Base-by-base conservation (phyloP, 1,140 invertebrate genomes). In the Gryllus bimaculatus region DNA sequence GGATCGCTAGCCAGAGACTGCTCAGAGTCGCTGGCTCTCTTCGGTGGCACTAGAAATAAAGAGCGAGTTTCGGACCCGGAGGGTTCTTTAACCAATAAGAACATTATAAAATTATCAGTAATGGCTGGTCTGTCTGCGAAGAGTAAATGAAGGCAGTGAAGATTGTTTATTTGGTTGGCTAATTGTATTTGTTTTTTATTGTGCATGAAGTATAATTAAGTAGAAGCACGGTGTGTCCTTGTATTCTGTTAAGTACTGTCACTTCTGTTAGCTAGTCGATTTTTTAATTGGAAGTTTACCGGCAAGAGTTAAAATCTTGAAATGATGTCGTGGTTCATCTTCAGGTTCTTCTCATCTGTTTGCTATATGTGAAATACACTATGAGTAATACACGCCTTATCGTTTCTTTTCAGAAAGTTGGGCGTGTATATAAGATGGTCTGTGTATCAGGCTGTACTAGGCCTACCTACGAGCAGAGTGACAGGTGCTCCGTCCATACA, bases 401-500 rank as follows among this genome's bases (percentile, higher is more conserved):
- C n/a, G 47, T 48, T 39, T 47, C n/a, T 13, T 47, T 18, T 49
- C 48, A 77, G 76, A 10, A 77, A 12, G 18, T 77, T 8, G 26
- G 15, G 20, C 18, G 12, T 48, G 20, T 77, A 48, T 20, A 20
- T n/a, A 48, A 77, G n/a, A 77, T 77, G 76, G 8, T 49, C 48
- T 77, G 76, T 47, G 7, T 54, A 21, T 20, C 76, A 77, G 76
- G n/a, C 12, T 54, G 15, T 21, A 77, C 21, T 66, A 66, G 54
- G 76, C n/a, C 48, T 47, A 48, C 48, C n/a, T 20, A 48, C 47
- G 18, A 48, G 47, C 48, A 7, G 15, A 26, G 48, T 77, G 76
- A 18, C 76, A 77, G 47, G 48, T 47, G 47, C 47, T 77, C 76
- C 76, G 76, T 77, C 76, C 76, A 54, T 77, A n/a, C 18, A 77